These are phyloP conservation scores for Xenops minutus DNA, from an alignment of 2,797 vertebrate genomes.

Conservation along the genomic window DNA sequence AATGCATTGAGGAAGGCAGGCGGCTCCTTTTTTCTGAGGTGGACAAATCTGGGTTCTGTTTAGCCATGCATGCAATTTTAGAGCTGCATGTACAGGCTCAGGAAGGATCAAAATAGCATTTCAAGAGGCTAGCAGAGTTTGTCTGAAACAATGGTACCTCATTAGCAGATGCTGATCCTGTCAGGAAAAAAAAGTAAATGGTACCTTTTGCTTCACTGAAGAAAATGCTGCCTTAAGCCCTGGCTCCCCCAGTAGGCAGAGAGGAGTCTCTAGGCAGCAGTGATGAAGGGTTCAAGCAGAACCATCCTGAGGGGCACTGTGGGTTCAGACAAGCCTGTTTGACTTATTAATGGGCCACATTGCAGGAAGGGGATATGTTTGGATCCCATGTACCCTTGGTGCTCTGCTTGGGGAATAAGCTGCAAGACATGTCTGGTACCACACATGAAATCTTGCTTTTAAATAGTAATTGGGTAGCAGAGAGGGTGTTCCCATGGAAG, in stretches of 20 bases:
- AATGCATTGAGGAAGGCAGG: background rate
- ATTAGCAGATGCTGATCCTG: background rate
- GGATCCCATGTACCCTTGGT: background rate
- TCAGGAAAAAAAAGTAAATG: background rate
- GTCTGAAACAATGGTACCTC: background rate
- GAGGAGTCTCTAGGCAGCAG: background rate
- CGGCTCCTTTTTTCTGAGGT: background rate
- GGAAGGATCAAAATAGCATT: slow-evolving; percentile 15
- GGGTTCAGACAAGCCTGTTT: background rate
- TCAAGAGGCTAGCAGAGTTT: background rate
- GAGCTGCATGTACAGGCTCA: background rate
- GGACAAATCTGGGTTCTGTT: background rate
- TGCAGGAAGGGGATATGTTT: background rate
- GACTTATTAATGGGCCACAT: background rate
- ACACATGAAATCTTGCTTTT: background rate
- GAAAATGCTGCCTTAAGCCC: background rate
- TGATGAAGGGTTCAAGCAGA: background rate
- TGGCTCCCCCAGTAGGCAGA: accelerated
- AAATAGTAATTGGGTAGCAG: background rate
- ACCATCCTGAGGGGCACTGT: background rate
- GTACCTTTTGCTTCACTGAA: background rate
- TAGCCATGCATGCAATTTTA: background rate
- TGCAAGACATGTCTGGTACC: background rate
- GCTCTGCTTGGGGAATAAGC: background rate
- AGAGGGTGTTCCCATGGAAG: background rate